A percentile compares a stretch with the other conserved stretches of the same genome.
Evolutionary conservation across 2,113 vertebrate species (phyloP).

Genomic region (Centrocercus urophasianus): DNA sequence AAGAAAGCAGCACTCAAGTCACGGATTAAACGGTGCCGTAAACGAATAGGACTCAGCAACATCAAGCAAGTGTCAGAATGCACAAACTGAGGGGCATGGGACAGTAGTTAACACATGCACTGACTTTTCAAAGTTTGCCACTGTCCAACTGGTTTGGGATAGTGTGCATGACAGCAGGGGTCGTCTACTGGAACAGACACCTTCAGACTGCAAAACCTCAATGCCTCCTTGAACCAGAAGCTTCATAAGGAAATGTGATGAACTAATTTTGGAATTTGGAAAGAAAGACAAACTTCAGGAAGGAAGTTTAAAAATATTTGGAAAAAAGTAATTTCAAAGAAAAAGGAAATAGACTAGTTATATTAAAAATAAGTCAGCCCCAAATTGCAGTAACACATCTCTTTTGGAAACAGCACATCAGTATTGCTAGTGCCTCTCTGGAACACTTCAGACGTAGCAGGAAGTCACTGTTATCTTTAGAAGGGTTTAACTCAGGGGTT

Average conservation of each 20-base stretch:
- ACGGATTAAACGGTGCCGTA: constrained; percentile 24
- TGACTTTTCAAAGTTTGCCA: constrained; percentile 60
- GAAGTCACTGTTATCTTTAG: background rate
- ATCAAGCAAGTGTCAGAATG: constrained; percentile 45
- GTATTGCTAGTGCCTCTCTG: background rate
- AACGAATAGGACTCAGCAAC: background rate
- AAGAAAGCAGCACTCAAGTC: constrained; percentile 6
- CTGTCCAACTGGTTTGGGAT: constrained; percentile 38
- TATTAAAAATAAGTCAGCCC: background rate
- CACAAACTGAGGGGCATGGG: constrained; percentile 1
- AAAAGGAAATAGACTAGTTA: constrained; percentile 52
- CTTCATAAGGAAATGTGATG: constrained; percentile 65
- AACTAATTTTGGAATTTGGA: constrained; percentile 74
- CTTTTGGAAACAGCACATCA: background rate
- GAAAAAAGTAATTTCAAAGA: constrained; percentile 39
- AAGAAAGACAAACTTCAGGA: constrained; percentile 70
- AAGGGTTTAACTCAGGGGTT: background rate
- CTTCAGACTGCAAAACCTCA: constrained; percentile 72
- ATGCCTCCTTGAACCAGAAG: constrained; percentile 60
- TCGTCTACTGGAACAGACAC: constrained; percentile 54
- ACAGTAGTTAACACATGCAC: constrained; percentile 26
- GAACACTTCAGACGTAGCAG: background rate
- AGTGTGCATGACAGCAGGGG: constrained; percentile 30
- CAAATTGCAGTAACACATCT: background rate
- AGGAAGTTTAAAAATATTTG: constrained; percentile 61